A percentile compares a stretch with the other conserved stretches of the same genome.
Evolutionary conservation across 1,140 invertebrate species (phyloP).

Genomic region (Aphis craccivora): DNA sequence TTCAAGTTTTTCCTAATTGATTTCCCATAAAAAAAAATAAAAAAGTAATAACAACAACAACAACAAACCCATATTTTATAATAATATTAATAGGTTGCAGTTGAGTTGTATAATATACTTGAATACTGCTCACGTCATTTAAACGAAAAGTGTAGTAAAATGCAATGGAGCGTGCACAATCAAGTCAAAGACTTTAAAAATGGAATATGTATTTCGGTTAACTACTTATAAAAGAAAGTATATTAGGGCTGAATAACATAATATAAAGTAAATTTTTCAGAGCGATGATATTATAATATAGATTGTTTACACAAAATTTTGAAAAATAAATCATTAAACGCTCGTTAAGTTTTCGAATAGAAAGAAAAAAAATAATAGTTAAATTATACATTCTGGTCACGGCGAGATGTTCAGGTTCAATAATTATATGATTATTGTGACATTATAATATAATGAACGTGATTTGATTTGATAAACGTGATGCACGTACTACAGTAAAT

Average conservation of each 20-base stretch:
- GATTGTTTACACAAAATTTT: neutral
- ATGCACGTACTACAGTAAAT: neutral
- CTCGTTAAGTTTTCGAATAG: neutral
- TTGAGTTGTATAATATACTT: neutral
- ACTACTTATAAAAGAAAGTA: neutral
- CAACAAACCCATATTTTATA: neutral
- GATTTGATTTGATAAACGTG: neutral
- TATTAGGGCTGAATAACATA: neutral
- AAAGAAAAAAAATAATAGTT: neutral
- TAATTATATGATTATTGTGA: conserved; percentile 13
- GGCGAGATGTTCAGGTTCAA: neutral
- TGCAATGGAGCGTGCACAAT: neutral
- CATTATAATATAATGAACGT: conserved; percentile 13
- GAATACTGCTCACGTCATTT: neutral
- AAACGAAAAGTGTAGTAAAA: neutral
- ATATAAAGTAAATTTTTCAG: neutral
- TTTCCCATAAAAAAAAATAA: neutral
- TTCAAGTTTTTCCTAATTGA: neutral
- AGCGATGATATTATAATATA: neutral
- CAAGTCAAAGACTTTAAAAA: neutral
- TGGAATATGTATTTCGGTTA: neutral
- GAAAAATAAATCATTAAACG: neutral
- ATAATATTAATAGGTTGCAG: neutral
- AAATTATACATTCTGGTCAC: neutral
- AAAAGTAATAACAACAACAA: neutral